A percentile compares a stretch with the other conserved stretches of the same genome.
Conservation (phyloP, 2,888 invertebrate species). For the Platerodrilus igneus region DNA sequence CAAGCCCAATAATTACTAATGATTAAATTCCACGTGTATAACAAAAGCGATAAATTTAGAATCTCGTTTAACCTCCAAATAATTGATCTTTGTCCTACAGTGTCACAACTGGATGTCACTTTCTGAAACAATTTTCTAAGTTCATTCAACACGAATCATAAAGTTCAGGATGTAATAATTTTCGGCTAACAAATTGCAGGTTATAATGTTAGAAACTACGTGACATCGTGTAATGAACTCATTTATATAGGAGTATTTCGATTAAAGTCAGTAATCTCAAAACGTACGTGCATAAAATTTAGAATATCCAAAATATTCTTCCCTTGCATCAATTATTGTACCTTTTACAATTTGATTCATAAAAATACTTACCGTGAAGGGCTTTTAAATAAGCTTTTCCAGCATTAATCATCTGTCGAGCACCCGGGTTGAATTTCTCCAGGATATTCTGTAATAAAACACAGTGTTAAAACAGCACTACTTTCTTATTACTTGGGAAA, state of each 20-base stretch:
- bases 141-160: too few relatives aligned
- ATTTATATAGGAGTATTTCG: constrained; percentile 23
- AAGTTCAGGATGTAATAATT: too few relatives aligned
- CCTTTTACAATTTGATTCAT: not conserved
- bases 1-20: too few relatives aligned
- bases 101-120: too few relatives aligned
- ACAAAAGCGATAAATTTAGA: too few relatives aligned
- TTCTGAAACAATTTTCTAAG: too few relatives aligned
- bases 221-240: constrained; percentile 32
- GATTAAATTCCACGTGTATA: too few relatives aligned
- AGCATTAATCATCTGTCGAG: constrained; percentile 88
- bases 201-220: constrained; percentile 25
- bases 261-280: constrained; percentile 11
- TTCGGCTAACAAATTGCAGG: not conserved
- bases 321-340: not conserved
- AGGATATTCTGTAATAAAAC: constrained; percentile 82
- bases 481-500: too few relatives aligned
- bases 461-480: constrained; percentile 25
- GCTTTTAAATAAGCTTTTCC: constrained; percentile 93
- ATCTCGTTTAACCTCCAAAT: too few relatives aligned
- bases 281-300: constrained; percentile 14
- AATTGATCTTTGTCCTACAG: too few relatives aligned
- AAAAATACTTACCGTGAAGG: constrained; percentile 74
- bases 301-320: not conserved
- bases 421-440: constrained; percentile 94